Evolutionary conservation across 2,888 invertebrate species (phyloP).

Genomic region (Chesias legatella): DNA sequence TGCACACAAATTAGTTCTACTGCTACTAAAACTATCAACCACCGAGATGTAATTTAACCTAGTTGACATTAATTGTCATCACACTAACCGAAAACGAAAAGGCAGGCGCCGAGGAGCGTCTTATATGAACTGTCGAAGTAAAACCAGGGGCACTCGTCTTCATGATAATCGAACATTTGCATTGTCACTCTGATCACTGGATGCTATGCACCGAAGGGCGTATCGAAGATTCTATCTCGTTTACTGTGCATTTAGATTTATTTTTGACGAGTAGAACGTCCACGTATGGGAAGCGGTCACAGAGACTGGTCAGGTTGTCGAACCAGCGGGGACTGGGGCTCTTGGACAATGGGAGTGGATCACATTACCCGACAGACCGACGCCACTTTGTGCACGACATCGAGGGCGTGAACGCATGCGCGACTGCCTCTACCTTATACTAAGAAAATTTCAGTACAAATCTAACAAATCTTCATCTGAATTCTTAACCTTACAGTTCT

Average conservation of each 20-base stretch:
- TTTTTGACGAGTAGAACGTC: constrained; percentile 51
- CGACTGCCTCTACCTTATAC: background rate
- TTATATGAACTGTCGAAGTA: constrained; percentile 78
- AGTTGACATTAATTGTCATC: no score
- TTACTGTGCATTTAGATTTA: constrained; percentile 49
- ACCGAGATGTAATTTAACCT: no score
- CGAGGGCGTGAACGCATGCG: constrained; percentile 55
- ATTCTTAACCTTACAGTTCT: no score
- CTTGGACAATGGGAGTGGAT: constrained; percentile 56
- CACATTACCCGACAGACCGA: constrained; percentile 47
- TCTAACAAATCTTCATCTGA: no score
- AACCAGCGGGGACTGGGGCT: constrained; percentile 50
- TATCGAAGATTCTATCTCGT: constrained; percentile 29
- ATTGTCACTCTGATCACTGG: constrained; percentile 35
- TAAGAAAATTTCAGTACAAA: no score
- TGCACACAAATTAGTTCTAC: no score
- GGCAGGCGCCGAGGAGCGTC: constrained; percentile 73
- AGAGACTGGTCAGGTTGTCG: constrained; percentile 70
- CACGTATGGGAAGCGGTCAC: constrained; percentile 60
- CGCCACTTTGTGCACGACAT: constrained; percentile 58
- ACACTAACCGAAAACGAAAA: constrained; percentile 75
- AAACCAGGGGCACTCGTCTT: constrained; percentile 77
- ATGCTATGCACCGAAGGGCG: constrained; percentile 49
- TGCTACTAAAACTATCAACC: no score
- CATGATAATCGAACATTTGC: constrained; percentile 57